Percentiles rank a stretch among this genome's conserved stretches.
phyloP scores from a whole-genome alignment of 2,797 vertebrate species.

The Arctocebus calabarensis region DNA sequence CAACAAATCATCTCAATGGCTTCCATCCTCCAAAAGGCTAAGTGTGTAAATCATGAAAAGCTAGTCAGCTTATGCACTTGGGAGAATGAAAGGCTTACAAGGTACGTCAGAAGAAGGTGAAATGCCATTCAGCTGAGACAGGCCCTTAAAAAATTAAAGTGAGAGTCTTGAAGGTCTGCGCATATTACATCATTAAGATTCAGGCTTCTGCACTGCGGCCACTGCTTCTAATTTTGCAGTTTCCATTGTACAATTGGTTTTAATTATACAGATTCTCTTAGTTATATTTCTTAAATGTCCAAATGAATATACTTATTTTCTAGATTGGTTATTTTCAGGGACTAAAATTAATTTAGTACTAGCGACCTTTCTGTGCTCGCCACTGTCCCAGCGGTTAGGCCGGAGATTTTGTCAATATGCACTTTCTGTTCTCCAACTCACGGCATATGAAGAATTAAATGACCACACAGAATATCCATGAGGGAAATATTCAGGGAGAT shows the following conservation, averaged over 20 bases:
- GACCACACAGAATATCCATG: neutral
- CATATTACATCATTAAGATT: neutral
- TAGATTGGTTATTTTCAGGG: neutral
- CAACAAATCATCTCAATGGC: neutral
- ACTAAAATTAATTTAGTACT: neutral
- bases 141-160: neutral
- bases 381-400: neutral
- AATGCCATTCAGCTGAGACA: neutral
- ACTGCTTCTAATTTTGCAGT: neutral
- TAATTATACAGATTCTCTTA: neutral
- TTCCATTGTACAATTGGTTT: neutral
- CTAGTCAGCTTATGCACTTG: neutral
- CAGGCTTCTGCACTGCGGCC: neutral
- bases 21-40: slow-evolving; percentile 59
- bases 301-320: neutral
- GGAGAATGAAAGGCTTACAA: neutral
- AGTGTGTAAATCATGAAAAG: slow-evolving; percentile 39
- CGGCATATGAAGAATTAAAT: neutral
- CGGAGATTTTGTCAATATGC: neutral
- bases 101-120: neutral
- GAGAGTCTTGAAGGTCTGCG: neutral
- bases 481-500: neutral
- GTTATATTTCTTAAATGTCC: neutral
- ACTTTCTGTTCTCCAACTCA: neutral
- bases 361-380: neutral